A percentile compares a stretch with the other conserved stretches of the same genome.
phyloP scores from a whole-genome alignment of 2,113 vertebrate genomes.

The Burhinus oedicnemus region DNA sequence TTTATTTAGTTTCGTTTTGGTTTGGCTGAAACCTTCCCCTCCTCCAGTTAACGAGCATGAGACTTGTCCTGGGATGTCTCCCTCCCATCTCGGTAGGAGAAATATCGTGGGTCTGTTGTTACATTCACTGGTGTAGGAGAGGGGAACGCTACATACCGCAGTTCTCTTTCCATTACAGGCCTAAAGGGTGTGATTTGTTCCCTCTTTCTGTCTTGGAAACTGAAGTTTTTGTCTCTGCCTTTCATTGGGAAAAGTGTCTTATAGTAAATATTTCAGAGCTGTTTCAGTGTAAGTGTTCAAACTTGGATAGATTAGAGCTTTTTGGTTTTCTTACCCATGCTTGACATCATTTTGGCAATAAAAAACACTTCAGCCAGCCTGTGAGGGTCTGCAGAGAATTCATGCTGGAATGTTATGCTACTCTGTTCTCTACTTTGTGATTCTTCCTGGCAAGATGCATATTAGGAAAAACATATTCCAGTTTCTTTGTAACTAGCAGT shows the following conservation, averaged over 20 bases:
- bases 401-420: not conserved
- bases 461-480: not conserved
- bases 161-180: slow-evolving; percentile 34
- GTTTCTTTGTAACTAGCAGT: not conserved
- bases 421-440: not conserved
- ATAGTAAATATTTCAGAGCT: slow-evolving; percentile 2
- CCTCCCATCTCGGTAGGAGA: slow-evolving; percentile 34
- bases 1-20: slow-evolving; percentile 54
- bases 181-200: slow-evolving; percentile 8
- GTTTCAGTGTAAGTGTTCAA: not conserved
- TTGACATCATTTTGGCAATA: slow-evolving; percentile 35
- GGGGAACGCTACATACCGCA: not conserved
- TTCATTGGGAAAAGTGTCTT: slow-evolving; percentile 7
- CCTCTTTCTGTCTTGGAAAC: slow-evolving; percentile 15
- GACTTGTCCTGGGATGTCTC: slow-evolving; percentile 7
- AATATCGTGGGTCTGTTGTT: not conserved
- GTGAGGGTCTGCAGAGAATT: slow-evolving; percentile 30
- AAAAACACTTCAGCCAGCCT: not conserved
- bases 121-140: not conserved
- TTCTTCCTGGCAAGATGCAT: not conserved
- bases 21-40: slow-evolving; percentile 7
- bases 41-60: not conserved
- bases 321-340: slow-evolving; percentile 7
- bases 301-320: not conserved
- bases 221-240: slow-evolving; percentile 3